phyloP scores from a whole-genome alignment of 2,113 vertebrate genomes.

The Hydrolagus affinis region DNA sequence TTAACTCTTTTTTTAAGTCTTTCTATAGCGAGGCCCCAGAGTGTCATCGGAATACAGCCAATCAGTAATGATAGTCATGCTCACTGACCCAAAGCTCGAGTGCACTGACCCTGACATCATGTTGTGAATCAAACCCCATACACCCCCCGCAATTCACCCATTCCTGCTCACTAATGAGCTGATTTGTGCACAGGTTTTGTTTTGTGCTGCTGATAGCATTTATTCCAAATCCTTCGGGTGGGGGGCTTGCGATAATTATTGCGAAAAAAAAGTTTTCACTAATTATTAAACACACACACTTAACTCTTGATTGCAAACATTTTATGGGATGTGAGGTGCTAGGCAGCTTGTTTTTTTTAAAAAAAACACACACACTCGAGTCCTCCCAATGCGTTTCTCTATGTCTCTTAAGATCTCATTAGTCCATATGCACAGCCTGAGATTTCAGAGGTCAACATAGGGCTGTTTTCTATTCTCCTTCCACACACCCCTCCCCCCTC shows the following conservation, averaged over 20 bases:
- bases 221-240: slow-evolving; percentile 6
- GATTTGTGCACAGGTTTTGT: slow-evolving; percentile 26
- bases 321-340: slow-evolving; percentile 14
- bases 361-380: slow-evolving; percentile 5
- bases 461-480: too few relatives aligned
- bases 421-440: not conserved
- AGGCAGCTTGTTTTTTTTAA: not conserved
- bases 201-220: slow-evolving; percentile 20
- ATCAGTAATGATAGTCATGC: slow-evolving; percentile 24
- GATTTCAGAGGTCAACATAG: too few relatives aligned
- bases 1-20: slow-evolving; percentile 31
- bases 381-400: slow-evolving; percentile 10
- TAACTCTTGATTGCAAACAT: slow-evolving; percentile 16
- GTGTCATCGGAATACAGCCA: slow-evolving; percentile 31
- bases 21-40: slow-evolving; percentile 19
- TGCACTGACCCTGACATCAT: slow-evolving; percentile 24
- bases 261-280: slow-evolving; percentile 29
- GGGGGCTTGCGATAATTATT: slow-evolving; percentile 21
- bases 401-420: slow-evolving; percentile 27
- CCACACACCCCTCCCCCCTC: too few relatives aligned
- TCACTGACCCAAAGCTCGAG: slow-evolving; percentile 2
- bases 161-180: slow-evolving; percentile 23
- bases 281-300: slow-evolving; percentile 27
- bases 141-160: slow-evolving; percentile 3
- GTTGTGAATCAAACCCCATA: slow-evolving; percentile 22